Evolutionary conservation across 1,140 invertebrate species (phyloP).

Genomic region (Melipona quadrifasciata): DNA sequence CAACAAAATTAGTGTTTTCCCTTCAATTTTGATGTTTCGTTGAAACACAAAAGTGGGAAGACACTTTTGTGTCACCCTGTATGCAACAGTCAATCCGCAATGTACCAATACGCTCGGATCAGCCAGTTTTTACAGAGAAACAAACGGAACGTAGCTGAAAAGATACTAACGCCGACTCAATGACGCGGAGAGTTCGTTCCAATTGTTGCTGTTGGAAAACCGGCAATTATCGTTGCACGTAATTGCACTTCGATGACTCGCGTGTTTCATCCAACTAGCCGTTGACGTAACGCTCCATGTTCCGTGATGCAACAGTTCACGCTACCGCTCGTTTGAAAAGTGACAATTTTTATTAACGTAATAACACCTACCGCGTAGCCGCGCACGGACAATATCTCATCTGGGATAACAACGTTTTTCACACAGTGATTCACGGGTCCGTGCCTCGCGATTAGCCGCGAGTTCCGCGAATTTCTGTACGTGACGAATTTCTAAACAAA

Average conservation of each 20-base stretch:
- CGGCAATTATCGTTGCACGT: background rate
- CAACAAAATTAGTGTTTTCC: too few relatives aligned
- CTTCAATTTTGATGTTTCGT: too few relatives aligned
- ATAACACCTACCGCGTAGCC: background rate
- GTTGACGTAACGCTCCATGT: conserved; percentile 5
- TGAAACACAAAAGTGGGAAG: too few relatives aligned
- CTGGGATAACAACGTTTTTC: background rate
- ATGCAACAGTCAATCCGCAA: background rate
- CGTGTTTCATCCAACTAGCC: background rate
- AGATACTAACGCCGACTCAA: too few relatives aligned
- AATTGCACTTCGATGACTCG: background rate
- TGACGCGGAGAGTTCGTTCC: background rate
- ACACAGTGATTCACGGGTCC: background rate
- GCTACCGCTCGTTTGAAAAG: background rate
- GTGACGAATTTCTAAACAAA: background rate
- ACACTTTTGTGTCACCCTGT: too few relatives aligned
- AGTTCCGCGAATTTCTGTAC: background rate
- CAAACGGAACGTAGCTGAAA: background rate
- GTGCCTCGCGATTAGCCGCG: background rate
- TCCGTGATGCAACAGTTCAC: background rate
- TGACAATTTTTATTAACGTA: conserved; percentile 10
- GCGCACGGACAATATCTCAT: background rate
- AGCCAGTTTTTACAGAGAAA: background rate
- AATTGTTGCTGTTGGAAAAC: background rate
- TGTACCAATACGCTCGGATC: background rate